These are phyloP conservation scores for Fregetta grallaria DNA, from an alignment of 2,113 vertebrate species.

Conservation along the genomic window DNA sequence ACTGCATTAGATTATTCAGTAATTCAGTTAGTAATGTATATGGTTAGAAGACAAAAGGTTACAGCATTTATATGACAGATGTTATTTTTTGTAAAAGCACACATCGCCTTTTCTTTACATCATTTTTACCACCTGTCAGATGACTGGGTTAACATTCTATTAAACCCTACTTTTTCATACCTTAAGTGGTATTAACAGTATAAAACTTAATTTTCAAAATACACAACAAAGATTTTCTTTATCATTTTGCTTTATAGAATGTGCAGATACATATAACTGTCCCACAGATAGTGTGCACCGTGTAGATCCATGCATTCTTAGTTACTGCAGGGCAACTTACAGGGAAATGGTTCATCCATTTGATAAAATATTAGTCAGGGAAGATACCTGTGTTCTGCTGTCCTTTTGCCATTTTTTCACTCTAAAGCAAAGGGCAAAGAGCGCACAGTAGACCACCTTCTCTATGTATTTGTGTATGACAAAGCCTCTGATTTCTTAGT, in stretches of 20 bases:
- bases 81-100: background rate
- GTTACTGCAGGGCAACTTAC: background rate
- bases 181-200: background rate
- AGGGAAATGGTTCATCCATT: background rate
- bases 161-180: background rate
- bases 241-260: background rate
- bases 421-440: background rate
- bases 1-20: background rate
- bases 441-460: background rate
- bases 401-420: background rate
- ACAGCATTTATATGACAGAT: background rate
- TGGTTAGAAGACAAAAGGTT: background rate
- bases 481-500: background rate
- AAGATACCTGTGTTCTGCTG: background rate
- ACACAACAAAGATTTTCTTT: background rate
- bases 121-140: background rate
- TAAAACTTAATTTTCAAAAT: background rate
- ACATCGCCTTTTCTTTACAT: background rate
- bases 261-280: background rate
- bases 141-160: background rate
- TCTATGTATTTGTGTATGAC: background rate
- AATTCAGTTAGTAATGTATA: background rate
- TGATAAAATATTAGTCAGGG: background rate
- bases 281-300: rapidly evolving
- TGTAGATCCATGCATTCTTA: background rate